Percentiles rank a stretch among this genome's conserved stretches.
phyloP scores from a whole-genome alignment of 2,113 vertebrate species.

The Murina feae region DNA sequence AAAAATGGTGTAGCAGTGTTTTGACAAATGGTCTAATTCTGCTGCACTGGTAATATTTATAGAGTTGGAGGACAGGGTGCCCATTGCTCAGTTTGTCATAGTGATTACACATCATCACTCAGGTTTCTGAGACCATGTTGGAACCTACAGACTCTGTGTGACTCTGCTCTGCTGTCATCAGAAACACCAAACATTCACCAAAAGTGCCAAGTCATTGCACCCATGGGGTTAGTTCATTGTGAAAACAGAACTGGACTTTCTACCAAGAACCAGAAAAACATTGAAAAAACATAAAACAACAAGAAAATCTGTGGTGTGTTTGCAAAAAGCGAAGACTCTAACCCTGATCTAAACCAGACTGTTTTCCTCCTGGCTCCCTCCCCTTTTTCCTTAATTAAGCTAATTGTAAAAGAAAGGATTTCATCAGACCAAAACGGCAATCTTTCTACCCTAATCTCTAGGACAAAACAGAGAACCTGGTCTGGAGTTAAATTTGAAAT shows the following conservation, averaged over 20 bases:
- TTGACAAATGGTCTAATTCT: background rate
- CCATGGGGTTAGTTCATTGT: constrained; percentile 55
- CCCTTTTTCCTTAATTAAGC: constrained; percentile 70
- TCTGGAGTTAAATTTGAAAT: constrained; percentile 81
- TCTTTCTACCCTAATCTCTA: constrained; percentile 79
- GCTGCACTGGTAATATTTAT: background rate
- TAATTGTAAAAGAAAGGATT: constrained; percentile 80
- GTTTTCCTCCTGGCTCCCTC: constrained; percentile 52
- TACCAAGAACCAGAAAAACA: constrained; percentile 67
- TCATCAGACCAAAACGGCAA: constrained; percentile 73
- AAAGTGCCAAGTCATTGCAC: constrained; percentile 49
- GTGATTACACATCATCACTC: background rate
- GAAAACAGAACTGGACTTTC: constrained; percentile 60
- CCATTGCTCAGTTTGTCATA: background rate
- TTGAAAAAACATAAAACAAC: constrained; percentile 75
- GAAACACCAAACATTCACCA: constrained; percentile 30
- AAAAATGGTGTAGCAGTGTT: background rate
- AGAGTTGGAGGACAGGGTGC: background rate
- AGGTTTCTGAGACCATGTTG: background rate
- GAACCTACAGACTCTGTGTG: background rate
- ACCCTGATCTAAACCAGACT: constrained; percentile 83
- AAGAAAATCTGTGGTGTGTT: constrained; percentile 60
- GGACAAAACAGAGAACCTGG: constrained; percentile 79
- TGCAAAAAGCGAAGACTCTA: constrained; percentile 71
- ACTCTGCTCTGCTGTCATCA: constrained; percentile 24